Base-by-base conservation (phyloP, 2,888 invertebrate genomes). In the Tipula unca region DNA sequence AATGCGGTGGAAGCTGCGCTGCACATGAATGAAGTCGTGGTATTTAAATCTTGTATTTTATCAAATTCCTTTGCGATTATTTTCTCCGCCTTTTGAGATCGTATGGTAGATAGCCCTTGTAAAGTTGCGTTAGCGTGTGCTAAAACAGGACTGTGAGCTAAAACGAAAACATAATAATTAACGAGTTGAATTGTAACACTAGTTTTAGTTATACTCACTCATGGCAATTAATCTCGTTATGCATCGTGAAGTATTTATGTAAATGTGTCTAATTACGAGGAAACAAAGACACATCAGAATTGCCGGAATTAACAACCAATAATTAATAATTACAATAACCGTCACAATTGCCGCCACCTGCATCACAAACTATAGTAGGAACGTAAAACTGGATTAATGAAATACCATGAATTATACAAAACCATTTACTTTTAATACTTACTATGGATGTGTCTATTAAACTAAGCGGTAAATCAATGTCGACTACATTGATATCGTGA, bases 1-100 rank as follows among this genome's bases (percentile, higher is more conserved):
- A 99, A 97, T 88, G 98, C 98, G 86, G 98, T 94, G 0, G 96
- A 96, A 32, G 96, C 95, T 0, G 96, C 94, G 48, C 99, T 94
- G 89, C 97, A 97, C 86, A 97, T 91, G 89, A 92, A 92, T 94
- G 95, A 96, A 0, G 96, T 93, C 0, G 96, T 93, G 0, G 95
- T 94, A 88, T 96, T 95, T 0, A 92, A 89, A 88, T 94, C 94
- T 88, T 94, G 93, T 87, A 93, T 92, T 25, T 91, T 91, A 88
- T 94, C 94, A 88, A 95, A 94, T 88, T 94, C 93, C 48, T 90
- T 89, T 39, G 92, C 92, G 86, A 96, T 92, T 14, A 93, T 92
- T 14, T 92, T 90, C 89, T 95, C 93, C 0, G 94, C 94, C 86
- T 92, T 91, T 88, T 95, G 94, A 0, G 96, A 95, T 87, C 96